phyloP scores from a whole-genome alignment of 1,140 invertebrate species.

The Drosophila ironensis region DNA sequence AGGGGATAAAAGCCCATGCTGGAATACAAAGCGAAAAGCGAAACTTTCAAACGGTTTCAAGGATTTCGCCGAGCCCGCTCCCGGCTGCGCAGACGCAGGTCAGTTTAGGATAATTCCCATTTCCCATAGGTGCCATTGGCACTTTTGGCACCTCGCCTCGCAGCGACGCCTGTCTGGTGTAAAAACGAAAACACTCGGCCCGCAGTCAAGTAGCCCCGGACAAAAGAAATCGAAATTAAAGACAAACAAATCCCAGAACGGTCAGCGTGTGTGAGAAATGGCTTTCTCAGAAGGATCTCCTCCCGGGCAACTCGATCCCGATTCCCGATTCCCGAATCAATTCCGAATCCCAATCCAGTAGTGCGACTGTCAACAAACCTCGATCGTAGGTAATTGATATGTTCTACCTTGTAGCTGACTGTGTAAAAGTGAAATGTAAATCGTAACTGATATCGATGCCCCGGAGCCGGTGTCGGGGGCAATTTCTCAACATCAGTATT shows the following conservation, averaged over 20 bases:
- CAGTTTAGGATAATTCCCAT: constrained; percentile 69
- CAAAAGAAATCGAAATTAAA: constrained; percentile 72
- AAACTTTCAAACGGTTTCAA: constrained; percentile 79
- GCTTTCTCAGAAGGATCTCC: constrained; percentile 64
- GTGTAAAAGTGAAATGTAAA: constrained; percentile 72
- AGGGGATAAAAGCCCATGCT: constrained; percentile 20
- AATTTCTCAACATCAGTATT: constrained; percentile 69
- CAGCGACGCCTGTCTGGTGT: constrained; percentile 31
- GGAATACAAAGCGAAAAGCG: constrained; percentile 51
- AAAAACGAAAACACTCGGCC: constrained; percentile 47
- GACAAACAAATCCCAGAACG: constrained; percentile 71
- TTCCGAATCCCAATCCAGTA: constrained; percentile 21
- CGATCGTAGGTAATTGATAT: constrained; percentile 73
- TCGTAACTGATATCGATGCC: constrained; percentile 62
- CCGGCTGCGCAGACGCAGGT: constrained; percentile 44
- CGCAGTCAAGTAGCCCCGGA: constrained; percentile 61
- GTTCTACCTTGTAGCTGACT: constrained; percentile 43
- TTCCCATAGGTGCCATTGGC: constrained; percentile 75
- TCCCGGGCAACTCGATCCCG: constrained; percentile 1
- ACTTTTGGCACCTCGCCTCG: constrained; percentile 52
- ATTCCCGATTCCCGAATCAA: too few species aligned
- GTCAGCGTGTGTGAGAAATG: constrained; percentile 66
- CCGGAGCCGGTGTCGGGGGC: background rate
- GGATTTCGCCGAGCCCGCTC: constrained; percentile 39
- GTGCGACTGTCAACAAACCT: constrained; percentile 59